Percentiles rank a stretch among this genome's conserved stretches.
Conservation (phyloP, 2,888 invertebrate genomes). For the Candidula unifasciata region DNA sequence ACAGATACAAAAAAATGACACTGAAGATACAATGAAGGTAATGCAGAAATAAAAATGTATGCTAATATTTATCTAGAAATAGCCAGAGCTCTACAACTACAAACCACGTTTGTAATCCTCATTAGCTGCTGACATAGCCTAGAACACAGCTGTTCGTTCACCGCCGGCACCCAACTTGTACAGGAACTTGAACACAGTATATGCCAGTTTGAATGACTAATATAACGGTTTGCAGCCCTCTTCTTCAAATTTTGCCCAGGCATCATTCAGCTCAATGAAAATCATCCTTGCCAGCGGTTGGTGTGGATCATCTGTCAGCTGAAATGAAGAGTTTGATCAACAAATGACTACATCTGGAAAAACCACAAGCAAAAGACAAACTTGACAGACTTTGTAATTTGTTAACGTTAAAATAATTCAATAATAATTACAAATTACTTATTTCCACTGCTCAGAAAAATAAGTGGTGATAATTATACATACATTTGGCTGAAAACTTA, state of each 20-base stretch:
- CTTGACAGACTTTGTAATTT: no score
- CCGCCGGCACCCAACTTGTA: slow-evolving; percentile 22
- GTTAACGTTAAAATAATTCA: no score
- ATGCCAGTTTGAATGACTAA: slow-evolving; percentile 38
- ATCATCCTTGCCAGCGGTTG: slow-evolving; percentile 96
- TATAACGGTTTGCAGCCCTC: slow-evolving; percentile 73
- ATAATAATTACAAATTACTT: no score
- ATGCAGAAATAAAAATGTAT: slow-evolving; percentile 1
- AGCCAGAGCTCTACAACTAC: slow-evolving; percentile 15
- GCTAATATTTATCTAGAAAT: neutral
- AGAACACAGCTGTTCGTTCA: slow-evolving; percentile 31
- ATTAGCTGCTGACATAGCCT: neutral
- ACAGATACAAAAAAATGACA: neutral
- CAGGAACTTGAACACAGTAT: slow-evolving; percentile 9
- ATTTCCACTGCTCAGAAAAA: no score
- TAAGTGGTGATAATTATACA: no score
- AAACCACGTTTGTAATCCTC: neutral
- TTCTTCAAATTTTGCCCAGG: slow-evolving; percentile 95
- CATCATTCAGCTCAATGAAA: slow-evolving; percentile 99
- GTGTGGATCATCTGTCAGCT: slow-evolving; percentile 95
- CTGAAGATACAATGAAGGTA: neutral
- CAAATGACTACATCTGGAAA: neutral
- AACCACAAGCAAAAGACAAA: no score
- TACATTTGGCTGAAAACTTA: no score
- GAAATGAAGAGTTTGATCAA: slow-evolving; percentile 72